Base-by-base conservation (phyloP, 1,140 invertebrate species). In the Neodiprion lecontei region DNA sequence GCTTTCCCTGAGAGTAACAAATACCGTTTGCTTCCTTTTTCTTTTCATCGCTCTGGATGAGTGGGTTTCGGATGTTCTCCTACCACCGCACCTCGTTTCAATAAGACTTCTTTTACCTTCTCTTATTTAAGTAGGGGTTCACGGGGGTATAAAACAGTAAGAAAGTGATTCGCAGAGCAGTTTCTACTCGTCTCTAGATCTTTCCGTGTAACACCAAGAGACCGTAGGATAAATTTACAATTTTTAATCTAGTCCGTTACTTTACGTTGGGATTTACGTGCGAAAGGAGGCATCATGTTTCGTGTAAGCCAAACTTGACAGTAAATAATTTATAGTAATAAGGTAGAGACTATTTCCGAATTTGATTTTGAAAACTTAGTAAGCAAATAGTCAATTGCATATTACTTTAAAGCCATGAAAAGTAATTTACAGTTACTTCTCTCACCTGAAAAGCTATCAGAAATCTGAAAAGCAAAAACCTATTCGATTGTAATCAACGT, bases 91-190 rank as follows among this genome's bases (percentile, higher is more conserved):
- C 77, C 75, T 72, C 28, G 5, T 40, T 40, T 47, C 69, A 75
- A 78, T 77, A 79, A 78, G 79, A 82, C 81, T 79, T 80, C 84
- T 85, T 83, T 85, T 86, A 83, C 83, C 81, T 84, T 82, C 78
- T 83, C 80, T 74, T 76, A 69, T 76, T 65, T 71, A 69, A 84
- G 82, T 82, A 85, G 85, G 85, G 85, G 80, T 79, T 79, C 70
- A 76, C 75, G 74, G 78, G 79, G 79, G 79, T 87, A 87, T 87
- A 87, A 87, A 87, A 85, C 79, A 72, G 80, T 83, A 83, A 81
- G 78, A 67, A 79, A 74, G 75, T 77, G 75, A 79, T 77, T 78
- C 74, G 69, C 40, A 74, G 74, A 76, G 78, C 80, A 83, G 81
- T 83, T 76, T 74, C 72, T 80, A 69, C 73, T 72, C 77, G 77